Percentiles rank a stretch among this genome's conserved stretches.
phyloP scores from a whole-genome alignment of 2,113 vertebrate species.

The Phalacrocorax carbo region DNA sequence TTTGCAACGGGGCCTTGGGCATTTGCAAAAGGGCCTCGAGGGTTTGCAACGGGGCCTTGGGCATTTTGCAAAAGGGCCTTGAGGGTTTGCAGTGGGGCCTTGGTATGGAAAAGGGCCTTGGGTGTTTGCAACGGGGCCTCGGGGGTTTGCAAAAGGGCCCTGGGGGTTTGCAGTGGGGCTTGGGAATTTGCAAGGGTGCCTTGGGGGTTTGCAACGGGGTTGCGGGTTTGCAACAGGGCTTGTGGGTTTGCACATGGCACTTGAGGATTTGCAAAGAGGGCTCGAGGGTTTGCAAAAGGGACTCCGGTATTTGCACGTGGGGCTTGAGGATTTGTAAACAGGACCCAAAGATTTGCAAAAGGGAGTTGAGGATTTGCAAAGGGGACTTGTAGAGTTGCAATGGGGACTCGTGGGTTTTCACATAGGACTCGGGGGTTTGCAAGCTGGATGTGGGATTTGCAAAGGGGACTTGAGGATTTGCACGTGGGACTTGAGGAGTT shows the following conservation, averaged over 20 bases:
- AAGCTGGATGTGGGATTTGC: no score
- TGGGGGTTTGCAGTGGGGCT: not conserved
- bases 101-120: no score
- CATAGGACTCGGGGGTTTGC: no score
- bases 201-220: no score
- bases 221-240: not conserved
- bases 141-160: not conserved
- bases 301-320: no score
- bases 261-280: not conserved
- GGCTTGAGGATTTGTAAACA: no score
- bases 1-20: not conserved
- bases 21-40: not conserved
- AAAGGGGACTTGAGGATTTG: no score
- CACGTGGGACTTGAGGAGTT: no score
- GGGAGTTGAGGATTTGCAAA: no score
- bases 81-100: not conserved
- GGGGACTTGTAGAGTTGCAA: not conserved
- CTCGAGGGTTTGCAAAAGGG: no score
- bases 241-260: not conserved
- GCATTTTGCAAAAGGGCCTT: not conserved
- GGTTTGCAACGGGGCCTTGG: no score
- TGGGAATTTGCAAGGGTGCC: not conserved
- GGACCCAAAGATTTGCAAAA: no score
- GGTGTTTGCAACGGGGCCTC: not conserved
- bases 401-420: not conserved